Percentiles rank a stretch among this genome's conserved stretches.
phyloP scores from a whole-genome alignment of 2,888 invertebrate species.

The Yponomeuta evonymella region DNA sequence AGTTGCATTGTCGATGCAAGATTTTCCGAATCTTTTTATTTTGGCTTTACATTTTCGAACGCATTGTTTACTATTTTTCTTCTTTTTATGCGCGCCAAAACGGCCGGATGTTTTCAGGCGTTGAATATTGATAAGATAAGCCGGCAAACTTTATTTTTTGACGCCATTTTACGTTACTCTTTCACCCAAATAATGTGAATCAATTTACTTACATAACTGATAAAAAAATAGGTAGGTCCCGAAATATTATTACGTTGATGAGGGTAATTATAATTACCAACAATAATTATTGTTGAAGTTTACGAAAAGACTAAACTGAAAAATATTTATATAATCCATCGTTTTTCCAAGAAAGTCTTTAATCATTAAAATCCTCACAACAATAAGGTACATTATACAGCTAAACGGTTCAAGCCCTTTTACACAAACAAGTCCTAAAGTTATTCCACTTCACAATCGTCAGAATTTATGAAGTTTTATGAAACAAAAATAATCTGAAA shows the following conservation, averaged over 20 bases:
- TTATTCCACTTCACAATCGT: not conserved
- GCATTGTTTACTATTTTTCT: too few relatives aligned
- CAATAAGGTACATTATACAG: not conserved
- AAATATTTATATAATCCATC: not conserved
- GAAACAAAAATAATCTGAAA: too few relatives aligned
- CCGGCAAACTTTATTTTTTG: too few relatives aligned
- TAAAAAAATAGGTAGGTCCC: too few relatives aligned
- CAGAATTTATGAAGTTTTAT: not conserved
- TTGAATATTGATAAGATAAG: too few relatives aligned
- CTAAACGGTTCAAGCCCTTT: conserved; percentile 1
- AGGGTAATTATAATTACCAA: not conserved
- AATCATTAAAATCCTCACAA: not conserved
- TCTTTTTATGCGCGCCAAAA: too few relatives aligned
- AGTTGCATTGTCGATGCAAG: not conserved
- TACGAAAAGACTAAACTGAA: not conserved
- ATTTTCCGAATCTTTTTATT: not conserved
- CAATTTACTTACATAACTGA: too few relatives aligned
- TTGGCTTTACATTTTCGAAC: too few relatives aligned
- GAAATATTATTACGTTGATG: too few relatives aligned
- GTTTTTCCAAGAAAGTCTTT: not conserved
- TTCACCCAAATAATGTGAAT: too few relatives aligned
- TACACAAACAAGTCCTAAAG: not conserved
- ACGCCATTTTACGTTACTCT: too few relatives aligned
- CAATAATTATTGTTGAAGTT: not conserved
- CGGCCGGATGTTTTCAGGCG: too few relatives aligned